These are phyloP conservation scores for Hedychridium roseum DNA, from an alignment of 2,888 invertebrate species.

Conservation along the genomic window DNA sequence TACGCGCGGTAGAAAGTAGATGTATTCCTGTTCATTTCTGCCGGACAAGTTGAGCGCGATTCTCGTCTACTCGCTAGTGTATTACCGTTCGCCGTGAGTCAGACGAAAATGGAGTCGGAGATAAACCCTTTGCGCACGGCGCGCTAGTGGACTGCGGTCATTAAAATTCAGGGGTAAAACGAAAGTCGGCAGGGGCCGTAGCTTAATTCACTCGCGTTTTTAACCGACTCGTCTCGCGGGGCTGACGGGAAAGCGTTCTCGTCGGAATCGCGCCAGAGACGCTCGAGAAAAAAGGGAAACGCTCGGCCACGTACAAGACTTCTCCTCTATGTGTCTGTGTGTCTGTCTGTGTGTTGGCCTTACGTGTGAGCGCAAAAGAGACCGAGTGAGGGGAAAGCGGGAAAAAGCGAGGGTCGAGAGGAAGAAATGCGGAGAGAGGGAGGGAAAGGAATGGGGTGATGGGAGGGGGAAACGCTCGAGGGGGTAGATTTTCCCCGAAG, in stretches of 20 bases:
- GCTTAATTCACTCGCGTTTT: conserved; percentile 27
- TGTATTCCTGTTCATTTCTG: too few species aligned
- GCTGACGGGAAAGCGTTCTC: conserved; percentile 12
- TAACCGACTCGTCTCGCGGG: conserved; percentile 13
- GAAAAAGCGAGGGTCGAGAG: conserved; percentile 3
- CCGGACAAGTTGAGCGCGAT: too few species aligned
- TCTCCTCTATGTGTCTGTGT: too few species aligned
- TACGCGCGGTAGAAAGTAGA: too few species aligned
- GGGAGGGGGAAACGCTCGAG: conserved; percentile 13
- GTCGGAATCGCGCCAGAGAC: conserved; percentile 11
- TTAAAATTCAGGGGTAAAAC: conserved; percentile 44
- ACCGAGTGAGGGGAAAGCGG: conserved; percentile 10
- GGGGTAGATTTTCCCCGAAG: conserved; percentile 1
- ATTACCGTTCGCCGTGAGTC: too few species aligned
- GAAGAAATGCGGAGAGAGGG: background rate
- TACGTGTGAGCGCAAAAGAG: conserved; percentile 18
- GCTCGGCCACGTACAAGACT: too few species aligned
- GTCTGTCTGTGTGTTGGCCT: too few species aligned
- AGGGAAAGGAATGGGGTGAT: conserved; percentile 1
- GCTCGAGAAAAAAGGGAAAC: conserved; percentile 12
- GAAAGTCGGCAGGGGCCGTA: conserved; percentile 36
- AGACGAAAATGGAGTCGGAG: conserved; percentile 13
- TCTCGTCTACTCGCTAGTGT: too few species aligned
- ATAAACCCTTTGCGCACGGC: conserved; percentile 27
- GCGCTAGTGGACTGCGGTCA: conserved; percentile 21